Percentiles rank a stretch among this genome's conserved stretches.
phyloP scores from a whole-genome alignment of 2,888 invertebrate species.

The Dolichopus griseipennis region DNA sequence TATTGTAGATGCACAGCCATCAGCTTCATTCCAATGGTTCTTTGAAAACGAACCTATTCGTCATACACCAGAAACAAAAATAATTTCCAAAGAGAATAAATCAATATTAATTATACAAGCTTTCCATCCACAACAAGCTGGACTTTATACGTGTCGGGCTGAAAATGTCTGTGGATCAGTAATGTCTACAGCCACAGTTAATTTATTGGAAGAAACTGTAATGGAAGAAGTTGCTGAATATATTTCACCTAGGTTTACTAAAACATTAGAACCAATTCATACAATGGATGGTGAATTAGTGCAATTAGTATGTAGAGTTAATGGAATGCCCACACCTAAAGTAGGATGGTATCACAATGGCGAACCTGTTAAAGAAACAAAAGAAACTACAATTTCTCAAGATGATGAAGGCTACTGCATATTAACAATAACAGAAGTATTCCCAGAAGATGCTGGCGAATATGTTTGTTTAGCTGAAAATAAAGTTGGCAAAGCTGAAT shows the following conservation, averaged over 20 bases:
- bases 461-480: constrained; percentile 78
- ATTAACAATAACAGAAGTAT: constrained; percentile 75
- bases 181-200: constrained; percentile 69
- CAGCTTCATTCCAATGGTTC: constrained; percentile 82
- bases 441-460: constrained; percentile 81
- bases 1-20: constrained; percentile 64
- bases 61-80: constrained; percentile 59
- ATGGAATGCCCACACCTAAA: constrained; percentile 69
- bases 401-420: constrained; percentile 70
- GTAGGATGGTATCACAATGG: constrained; percentile 73
- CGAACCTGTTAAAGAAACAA: constrained; percentile 60
- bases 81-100: constrained; percentile 63
- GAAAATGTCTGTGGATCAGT: constrained; percentile 85
- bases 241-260: constrained; percentile 66
- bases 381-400: constrained; percentile 66
- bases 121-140: constrained; percentile 58
- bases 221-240: constrained; percentile 52
- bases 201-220: constrained; percentile 48
- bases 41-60: constrained; percentile 63
- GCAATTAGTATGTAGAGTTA: constrained; percentile 60
- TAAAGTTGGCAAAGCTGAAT: constrained; percentile 70
- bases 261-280: constrained; percentile 60
- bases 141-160: constrained; percentile 77
- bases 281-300: constrained; percentile 89
- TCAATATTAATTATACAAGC: constrained; percentile 72